Evolutionary conservation across 2,888 invertebrate genomes (phyloP).

Genomic region (Coenonympha glycerion): DNA sequence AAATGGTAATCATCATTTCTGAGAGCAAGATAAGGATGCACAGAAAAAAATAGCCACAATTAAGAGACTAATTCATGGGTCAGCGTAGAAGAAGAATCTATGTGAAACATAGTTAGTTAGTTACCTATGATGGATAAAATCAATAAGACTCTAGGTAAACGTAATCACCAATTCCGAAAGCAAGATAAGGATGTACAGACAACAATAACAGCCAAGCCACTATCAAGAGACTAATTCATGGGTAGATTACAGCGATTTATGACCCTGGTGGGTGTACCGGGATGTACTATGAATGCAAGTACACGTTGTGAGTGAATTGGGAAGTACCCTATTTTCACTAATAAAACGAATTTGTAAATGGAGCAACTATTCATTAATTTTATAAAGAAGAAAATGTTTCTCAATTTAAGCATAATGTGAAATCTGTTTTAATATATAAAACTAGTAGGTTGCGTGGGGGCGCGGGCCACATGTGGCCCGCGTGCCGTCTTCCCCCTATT

Average conservation of each 20-base stretch:
- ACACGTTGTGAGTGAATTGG: conserved; percentile 26
- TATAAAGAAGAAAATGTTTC: too few relatives aligned
- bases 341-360: conserved; percentile 28
- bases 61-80: conserved; percentile 5
- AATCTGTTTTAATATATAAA: too few relatives aligned
- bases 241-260: conserved; percentile 17
- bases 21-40: conserved; percentile 1
- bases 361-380: conserved; percentile 18
- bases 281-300: conserved; percentile 26
- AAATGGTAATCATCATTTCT: too few relatives aligned
- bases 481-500: too few relatives aligned
- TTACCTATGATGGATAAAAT: too few relatives aligned
- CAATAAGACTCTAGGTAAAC: too few relatives aligned
- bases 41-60: neutral
- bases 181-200: conserved; percentile 1
- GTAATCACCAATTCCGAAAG: neutral
- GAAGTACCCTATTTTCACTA: conserved; percentile 33
- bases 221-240: conserved; percentile 5
- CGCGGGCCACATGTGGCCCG: too few relatives aligned
- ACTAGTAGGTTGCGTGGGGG: too few relatives aligned
- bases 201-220: neutral
- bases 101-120: too few relatives aligned
- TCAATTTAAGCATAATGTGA: too few relatives aligned
- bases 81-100: too few relatives aligned
- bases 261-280: conserved; percentile 25